phyloP scores from a whole-genome alignment of 2,113 vertebrate genomes.

The Apeltes quadracus region DNA sequence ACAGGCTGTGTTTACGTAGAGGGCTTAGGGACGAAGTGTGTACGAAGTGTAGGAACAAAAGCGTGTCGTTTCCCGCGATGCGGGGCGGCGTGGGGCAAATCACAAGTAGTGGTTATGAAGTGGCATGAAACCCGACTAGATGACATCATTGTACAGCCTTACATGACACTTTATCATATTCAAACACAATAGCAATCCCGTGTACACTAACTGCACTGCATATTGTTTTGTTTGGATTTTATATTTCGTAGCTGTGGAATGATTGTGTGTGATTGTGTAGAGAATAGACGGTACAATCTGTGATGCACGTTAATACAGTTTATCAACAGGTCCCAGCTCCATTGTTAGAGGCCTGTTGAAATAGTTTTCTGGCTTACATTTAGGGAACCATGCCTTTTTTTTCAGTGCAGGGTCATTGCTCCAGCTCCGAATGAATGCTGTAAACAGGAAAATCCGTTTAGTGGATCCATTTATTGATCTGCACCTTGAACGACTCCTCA shows the following conservation, averaged over 20 bases:
- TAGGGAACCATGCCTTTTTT: background rate
- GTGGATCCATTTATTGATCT: background rate
- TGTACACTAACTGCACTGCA: background rate
- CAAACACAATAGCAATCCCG: background rate
- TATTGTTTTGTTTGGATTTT: slow-evolving; percentile 8
- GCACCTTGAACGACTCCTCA: background rate
- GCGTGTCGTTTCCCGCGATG: background rate
- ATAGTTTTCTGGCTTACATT: background rate
- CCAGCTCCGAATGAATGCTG: background rate
- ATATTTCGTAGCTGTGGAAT: slow-evolving; percentile 4
- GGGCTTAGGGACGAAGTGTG: background rate
- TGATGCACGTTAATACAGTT: background rate
- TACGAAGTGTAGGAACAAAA: background rate
- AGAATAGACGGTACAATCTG: background rate
- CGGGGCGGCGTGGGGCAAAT: background rate
- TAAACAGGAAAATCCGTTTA: background rate
- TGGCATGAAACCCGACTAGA: background rate
- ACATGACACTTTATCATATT: background rate
- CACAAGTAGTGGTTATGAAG: background rate
- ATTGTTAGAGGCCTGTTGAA: background rate
- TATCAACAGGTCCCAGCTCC: background rate
- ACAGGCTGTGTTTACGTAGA: too few relatives aligned
- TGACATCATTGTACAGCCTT: background rate
- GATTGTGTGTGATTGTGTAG: too few relatives aligned
- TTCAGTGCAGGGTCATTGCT: background rate